Evolutionary conservation across 2,888 invertebrate species (phyloP).

Genomic region (Nomada flava): DNA sequence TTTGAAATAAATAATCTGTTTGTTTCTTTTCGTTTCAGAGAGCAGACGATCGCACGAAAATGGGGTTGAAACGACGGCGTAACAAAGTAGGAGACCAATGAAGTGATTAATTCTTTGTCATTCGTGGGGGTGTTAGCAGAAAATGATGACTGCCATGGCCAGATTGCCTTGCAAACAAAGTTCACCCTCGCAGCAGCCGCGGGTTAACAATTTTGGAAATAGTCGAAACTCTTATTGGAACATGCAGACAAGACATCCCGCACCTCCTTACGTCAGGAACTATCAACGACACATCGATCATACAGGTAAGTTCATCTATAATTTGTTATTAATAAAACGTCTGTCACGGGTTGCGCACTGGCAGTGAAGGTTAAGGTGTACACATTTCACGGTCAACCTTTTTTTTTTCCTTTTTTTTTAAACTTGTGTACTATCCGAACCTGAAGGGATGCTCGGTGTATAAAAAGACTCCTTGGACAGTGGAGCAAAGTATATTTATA

Average conservation of each 20-base stretch:
- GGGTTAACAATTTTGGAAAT: constrained; percentile 77
- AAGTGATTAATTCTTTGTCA: constrained; percentile 50
- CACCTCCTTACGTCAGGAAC: constrained; percentile 79
- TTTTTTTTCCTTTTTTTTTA: constrained; percentile 28
- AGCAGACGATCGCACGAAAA: constrained; percentile 75
- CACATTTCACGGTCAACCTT: constrained; percentile 39
- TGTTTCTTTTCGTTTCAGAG: constrained; percentile 62
- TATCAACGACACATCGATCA: constrained; percentile 81
- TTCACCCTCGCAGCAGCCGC: constrained; percentile 77
- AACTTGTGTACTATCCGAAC: not conserved
- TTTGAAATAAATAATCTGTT: not conserved
- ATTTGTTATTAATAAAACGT: constrained; percentile 14
- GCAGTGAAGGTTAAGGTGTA: constrained; percentile 36
- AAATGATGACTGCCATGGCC: constrained; percentile 83
- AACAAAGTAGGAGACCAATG: constrained; percentile 68
- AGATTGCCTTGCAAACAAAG: constrained; percentile 83
- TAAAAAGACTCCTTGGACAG: constrained; percentile 20
- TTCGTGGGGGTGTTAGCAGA: constrained; percentile 38
- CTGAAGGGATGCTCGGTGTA: not conserved
- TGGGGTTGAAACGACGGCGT: constrained; percentile 80
- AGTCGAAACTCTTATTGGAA: constrained; percentile 80
- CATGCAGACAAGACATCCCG: constrained; percentile 77
- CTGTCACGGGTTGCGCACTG: constrained; percentile 12
- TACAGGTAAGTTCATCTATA: constrained; percentile 72
- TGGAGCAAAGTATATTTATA: constrained; percentile 21